Percentiles rank a stretch among this genome's conserved stretches.
phyloP scores from a whole-genome alignment of 2,113 vertebrate species.

The Lampris incognitus region DNA sequence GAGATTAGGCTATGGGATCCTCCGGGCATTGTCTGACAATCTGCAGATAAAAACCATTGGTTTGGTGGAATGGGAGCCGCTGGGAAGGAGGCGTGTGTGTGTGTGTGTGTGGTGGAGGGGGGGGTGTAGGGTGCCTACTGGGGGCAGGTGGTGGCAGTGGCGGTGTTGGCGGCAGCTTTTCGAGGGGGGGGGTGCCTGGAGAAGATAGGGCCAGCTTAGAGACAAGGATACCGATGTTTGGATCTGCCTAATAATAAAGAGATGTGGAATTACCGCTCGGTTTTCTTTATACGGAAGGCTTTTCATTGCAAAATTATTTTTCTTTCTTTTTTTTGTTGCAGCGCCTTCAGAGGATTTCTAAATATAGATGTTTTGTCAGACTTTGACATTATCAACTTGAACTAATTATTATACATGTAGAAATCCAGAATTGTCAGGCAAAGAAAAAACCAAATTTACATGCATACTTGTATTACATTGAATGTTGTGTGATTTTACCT shows the following conservation, averaged over 20 bases:
- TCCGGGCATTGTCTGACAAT: constrained; percentile 95
- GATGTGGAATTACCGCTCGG: not conserved
- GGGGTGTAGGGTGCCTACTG: constrained; percentile 16
- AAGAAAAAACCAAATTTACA: too few species aligned
- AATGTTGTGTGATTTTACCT: too few species aligned
- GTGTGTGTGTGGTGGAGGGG: constrained; percentile 29
- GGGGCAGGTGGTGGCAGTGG: constrained; percentile 40
- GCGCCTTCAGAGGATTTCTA: not conserved
- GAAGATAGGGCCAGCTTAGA: constrained; percentile 19
- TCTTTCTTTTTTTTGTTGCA: not conserved
- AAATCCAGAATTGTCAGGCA: too few species aligned
- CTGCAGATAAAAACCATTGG: constrained; percentile 88
- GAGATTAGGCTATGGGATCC: constrained; percentile 94
- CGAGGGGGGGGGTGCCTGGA: constrained; percentile 11
- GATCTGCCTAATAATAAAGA: constrained; percentile 2
- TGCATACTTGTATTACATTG: too few species aligned
- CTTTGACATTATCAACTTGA: too few species aligned
- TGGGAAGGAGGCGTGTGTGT: constrained; percentile 39
- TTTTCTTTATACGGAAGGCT: not conserved
- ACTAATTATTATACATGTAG: too few species aligned
- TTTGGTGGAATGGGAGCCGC: constrained; percentile 46
- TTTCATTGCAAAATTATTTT: not conserved
- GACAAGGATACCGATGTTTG: constrained; percentile 37
- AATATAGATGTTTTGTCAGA: not conserved
- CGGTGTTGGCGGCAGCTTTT: constrained; percentile 26